Conservation (phyloP, 2,888 invertebrate species). For the Synanthedon formicaeformis region DNA sequence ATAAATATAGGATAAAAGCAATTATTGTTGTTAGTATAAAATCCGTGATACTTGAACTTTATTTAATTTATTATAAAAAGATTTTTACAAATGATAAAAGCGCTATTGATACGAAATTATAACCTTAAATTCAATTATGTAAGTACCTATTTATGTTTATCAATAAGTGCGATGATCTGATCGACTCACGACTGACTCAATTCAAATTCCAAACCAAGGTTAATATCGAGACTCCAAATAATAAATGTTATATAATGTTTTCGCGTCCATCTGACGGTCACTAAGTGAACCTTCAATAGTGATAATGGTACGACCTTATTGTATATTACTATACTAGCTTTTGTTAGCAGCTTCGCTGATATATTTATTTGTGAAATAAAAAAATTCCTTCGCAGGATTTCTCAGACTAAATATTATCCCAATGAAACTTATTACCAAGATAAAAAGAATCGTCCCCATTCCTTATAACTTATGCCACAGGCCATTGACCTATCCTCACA, state of each 20-base stretch:
- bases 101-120: neutral
- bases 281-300: neutral
- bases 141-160: neutral
- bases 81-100: neutral
- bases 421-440: too few relatives aligned
- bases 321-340: too few relatives aligned
- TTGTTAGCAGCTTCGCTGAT: too few relatives aligned
- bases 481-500: too few relatives aligned
- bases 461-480: too few relatives aligned
- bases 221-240: neutral
- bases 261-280: neutral
- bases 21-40: neutral
- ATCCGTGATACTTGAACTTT: neutral
- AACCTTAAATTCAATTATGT: neutral
- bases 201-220: neutral
- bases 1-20: neutral
- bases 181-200: slow-evolving; percentile 13
- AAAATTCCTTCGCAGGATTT: too few relatives aligned
- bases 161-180: slow-evolving; percentile 3
- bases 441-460: too few relatives aligned
- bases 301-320: too few relatives aligned
- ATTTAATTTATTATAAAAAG: neutral
- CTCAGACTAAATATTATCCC: too few relatives aligned
- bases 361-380: too few relatives aligned
- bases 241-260: neutral